A percentile compares a stretch with the other conserved stretches of the same genome.
phyloP scores from a whole-genome alignment of 2,797 vertebrate genomes.

The Oreochromis mossambicus region DNA sequence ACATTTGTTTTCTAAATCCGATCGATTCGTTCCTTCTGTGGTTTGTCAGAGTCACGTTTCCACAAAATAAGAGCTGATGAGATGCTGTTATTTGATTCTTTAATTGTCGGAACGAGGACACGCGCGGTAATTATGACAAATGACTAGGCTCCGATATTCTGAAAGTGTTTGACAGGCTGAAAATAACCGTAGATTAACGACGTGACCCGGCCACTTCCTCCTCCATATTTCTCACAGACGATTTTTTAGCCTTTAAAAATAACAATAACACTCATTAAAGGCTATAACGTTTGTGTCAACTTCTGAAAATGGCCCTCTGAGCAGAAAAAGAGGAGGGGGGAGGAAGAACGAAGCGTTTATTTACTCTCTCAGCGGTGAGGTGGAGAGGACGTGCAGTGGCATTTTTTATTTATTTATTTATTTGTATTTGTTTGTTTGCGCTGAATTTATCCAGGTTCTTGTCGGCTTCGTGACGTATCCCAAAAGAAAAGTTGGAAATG shows the following conservation, averaged over 20 bases:
- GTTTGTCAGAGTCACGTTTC: background rate
- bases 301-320: slow-evolving; percentile 6
- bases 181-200: slow-evolving; percentile 58
- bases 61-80: background rate
- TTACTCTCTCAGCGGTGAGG: slow-evolving; percentile 7
- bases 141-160: slow-evolving; percentile 32
- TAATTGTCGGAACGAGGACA: slow-evolving; percentile 42
- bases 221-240: slow-evolving; percentile 17
- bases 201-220: slow-evolving; percentile 47
- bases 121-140: slow-evolving; percentile 68
- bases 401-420: background rate
- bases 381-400: background rate
- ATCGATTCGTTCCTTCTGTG: background rate
- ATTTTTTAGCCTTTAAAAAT: slow-evolving; percentile 32
- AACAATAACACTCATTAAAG: slow-evolving; percentile 70
- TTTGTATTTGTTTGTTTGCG: background rate
- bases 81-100: slow-evolving; percentile 27
- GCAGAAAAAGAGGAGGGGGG: background rate
- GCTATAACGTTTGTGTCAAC: slow-evolving; percentile 36
- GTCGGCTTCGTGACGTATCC: background rate
- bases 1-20: background rate
- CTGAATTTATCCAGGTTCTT: background rate
- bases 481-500: background rate
- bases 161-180: slow-evolving; percentile 63
- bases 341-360: background rate